Percentiles rank a stretch among this genome's conserved stretches.
These are phyloP conservation scores for Schlechtendalia chinensis DNA, from an alignment of 1,140 invertebrate species.

Conservation along the genomic window DNA sequence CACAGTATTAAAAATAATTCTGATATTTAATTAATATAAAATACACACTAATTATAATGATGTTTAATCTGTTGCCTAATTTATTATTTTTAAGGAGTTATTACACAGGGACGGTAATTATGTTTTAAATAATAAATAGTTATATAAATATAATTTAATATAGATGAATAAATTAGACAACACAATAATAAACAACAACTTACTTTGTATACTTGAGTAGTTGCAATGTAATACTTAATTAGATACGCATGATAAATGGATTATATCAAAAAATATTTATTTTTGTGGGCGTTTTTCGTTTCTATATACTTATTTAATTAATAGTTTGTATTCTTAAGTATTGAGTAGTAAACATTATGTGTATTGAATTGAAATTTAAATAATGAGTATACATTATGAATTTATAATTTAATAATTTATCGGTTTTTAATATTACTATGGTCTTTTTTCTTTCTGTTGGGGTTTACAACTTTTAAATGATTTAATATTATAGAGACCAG, in stretches of 20 bases:
- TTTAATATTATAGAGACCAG: neutral
- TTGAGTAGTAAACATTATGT: neutral
- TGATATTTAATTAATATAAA: too few species aligned
- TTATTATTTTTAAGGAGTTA: conserved; percentile 23
- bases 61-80: conserved; percentile 16
- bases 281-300: neutral
- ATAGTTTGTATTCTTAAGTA: neutral
- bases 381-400: neutral
- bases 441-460: neutral
- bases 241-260: neutral
- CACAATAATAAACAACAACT: neutral
- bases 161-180: too few species aligned
- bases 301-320: conserved; percentile 6
- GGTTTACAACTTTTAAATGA: neutral
- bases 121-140: too few species aligned
- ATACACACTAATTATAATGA: too few species aligned
- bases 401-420: neutral
- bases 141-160: too few species aligned
- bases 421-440: neutral
- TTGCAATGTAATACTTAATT: neutral
- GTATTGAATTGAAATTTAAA: neutral
- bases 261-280: neutral
- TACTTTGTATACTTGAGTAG: neutral
- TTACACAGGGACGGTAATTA: neutral
- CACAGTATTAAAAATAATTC: too few species aligned